Evolutionary conservation across 2,888 invertebrate species (phyloP), one percentile per base, ranked within the genome.

Genomic region (Drosophila affinis): DNA sequence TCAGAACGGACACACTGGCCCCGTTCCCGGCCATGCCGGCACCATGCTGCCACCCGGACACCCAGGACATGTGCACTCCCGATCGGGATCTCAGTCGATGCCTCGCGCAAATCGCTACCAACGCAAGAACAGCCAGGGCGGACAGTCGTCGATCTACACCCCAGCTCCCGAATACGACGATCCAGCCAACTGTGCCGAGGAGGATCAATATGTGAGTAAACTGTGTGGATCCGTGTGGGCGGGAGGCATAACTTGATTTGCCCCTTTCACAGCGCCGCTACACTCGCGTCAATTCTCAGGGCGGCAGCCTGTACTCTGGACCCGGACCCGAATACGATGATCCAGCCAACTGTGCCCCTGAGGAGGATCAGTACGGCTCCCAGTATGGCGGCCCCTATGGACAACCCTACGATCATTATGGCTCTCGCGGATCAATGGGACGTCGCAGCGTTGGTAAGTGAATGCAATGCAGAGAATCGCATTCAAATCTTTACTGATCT

Each of bases 111-210:
- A 95, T 92, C 94, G 95, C 81, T 95, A 94, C 90, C 94, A 94
- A 78, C 94, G 95, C 89, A 95, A 94, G 92, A 94, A 96, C 92
- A 96, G 96, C 10, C 95, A 96, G 86, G 96, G 95, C 91, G 96
- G 96, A 81, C 95, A 95, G 87, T 97, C 96, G 84, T 96, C 96
- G 86, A 96, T 96, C 91, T 96, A 96, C 90, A 95, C 95, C 34
- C 95, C 95, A 73, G 95, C 96, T 39, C 97, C 97, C 64, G 97
- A 97, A 93, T 98, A 97, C 92, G 98, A 98, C 92, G 97, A 98
- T 92, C 98, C 98, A 49, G 97, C 98, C 65, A 97, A 97, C 90
- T 97, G 97, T 92, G 97, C 97, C 79, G 96, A 97, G 79, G 97
- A 97, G 91, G 97, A 97, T 93, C 97, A 97, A 93, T 97, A 97